Base-by-base conservation (phyloP, 1,140 invertebrate genomes). In the Plectus sambesii region DNA sequence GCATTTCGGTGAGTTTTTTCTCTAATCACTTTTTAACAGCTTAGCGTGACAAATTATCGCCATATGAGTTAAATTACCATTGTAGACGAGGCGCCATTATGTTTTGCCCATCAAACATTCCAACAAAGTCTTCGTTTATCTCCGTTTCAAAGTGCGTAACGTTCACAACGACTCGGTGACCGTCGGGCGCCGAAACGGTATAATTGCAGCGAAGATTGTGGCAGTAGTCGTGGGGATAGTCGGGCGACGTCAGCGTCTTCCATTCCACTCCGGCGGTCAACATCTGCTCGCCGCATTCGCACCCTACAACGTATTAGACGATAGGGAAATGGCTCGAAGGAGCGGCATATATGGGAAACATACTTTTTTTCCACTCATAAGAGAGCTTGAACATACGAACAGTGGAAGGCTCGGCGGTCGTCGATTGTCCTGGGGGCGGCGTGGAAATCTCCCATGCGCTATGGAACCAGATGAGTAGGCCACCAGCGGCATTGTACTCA, bases 81-180 rank as follows among this genome's bases (percentile, higher is more conserved):
- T 57, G 39, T 12, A 58, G 20, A 42, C 59, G 55, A 35, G 44
- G 38, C 9, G 9, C 9, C 17, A 38, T 41, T n/a, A 42, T 55
- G 17, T 39, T 25, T 24, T 59, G 52, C 27, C 55, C 55, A 5
- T 55, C 56, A 27, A 59, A 57, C 23, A 57, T 37, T 9, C 23
- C 25, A 6, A 57, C n/a, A 54, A 44, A 59, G 36, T 57, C 55
- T 15, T 58, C 47, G 19, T 58, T 26, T 19, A 27, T 42, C n/a
- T 55, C 53, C 1, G 53, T 55, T 20, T 6, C 22, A 27, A 55
- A 55, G 3, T 43, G 23, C 9, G 27, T 49, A 24, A 55, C 25
- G 22, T 55, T 55, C 15, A 55, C 23, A 23, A 33, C 30, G 2
- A 55, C 5, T 19, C 42, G 45, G 23, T 48, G 33, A 15, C 51